Base-by-base conservation (phyloP, 2,888 invertebrate genomes). In the Cephus sareptanus region DNA sequence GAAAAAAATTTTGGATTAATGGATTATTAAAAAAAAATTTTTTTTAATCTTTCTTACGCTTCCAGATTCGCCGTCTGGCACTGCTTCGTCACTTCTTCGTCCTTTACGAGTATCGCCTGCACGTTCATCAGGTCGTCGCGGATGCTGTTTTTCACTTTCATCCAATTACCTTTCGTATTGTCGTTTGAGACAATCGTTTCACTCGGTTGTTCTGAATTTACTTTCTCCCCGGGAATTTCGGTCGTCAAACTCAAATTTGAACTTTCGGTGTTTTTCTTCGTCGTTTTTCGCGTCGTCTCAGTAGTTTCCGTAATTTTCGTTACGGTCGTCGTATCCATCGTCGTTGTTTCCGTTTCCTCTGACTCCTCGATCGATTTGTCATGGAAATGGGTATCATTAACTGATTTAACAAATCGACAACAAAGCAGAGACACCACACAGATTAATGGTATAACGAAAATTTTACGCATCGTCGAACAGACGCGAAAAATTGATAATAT, bases 41-140 rank as follows among this genome's bases (percentile, higher is more conserved):
- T 56, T 9, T 40, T 40, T 40, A 9, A 15, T 6, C 9, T 56
- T 23, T 56, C 40, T 9, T 23, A 56, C 56, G 56, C 23, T 9
- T 2, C 23, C 9, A 56, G 0, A 56, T 23, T 56, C 31, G 33
- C 31, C 71, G 31, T 31, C 71, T 71, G 75, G 76, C 86, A 85
- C 68, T 71, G n/a, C 11, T 30, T 35, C 6, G 37, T 76, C 11
- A 77, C 74, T 34, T 83, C 81, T 75, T 84, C 85, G 79, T 86
- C 87, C 70, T 86, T 87, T 3, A 85, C 83, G 56, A 87, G 73
- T 9, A 87, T 74, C 6, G 86, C 87, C 69, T 86, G 87, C 30
- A 83, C 75, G 74, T 80, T 75, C 4, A 83, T 75, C 70, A 86
- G 71, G 34, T 84, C 77, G 0, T 79, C 75, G 11, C 71, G 37